Conservation (phyloP, 1,140 invertebrate genomes). For the Holcopasites calliopsidis region DNA sequence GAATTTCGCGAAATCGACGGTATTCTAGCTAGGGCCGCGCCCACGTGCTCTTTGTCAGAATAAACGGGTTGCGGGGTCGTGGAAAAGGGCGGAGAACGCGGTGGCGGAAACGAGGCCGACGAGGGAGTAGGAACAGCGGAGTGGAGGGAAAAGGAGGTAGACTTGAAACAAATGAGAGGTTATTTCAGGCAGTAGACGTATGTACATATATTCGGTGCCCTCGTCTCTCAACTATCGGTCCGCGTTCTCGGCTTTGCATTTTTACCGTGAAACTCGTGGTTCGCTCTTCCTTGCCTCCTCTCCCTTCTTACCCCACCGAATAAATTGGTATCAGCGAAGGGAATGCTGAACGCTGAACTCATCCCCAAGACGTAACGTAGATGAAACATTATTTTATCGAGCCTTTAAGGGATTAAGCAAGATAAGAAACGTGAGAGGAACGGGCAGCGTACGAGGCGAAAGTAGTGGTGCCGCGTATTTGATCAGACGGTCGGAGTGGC, state of each 20-base stretch:
- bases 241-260: slow-evolving; percentile 38
- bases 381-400: too few species aligned
- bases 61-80: slow-evolving; percentile 33
- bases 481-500: too few species aligned
- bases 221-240: slow-evolving; percentile 29
- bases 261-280: slow-evolving; percentile 7
- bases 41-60: slow-evolving; percentile 66
- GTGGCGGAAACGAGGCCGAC: slow-evolving; percentile 24
- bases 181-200: slow-evolving; percentile 49
- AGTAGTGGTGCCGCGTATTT: neutral
- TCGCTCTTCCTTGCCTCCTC: neutral
- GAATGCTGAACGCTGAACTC: neutral
- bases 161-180: slow-evolving; percentile 68
- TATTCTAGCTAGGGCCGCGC: slow-evolving; percentile 44
- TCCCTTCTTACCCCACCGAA: neutral
- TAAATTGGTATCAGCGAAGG: neutral
- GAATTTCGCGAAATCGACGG: slow-evolving; percentile 73
- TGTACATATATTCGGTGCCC: slow-evolving; percentile 14
- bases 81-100: slow-evolving; percentile 22
- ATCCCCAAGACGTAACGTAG: too few species aligned
- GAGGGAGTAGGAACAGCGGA: neutral
- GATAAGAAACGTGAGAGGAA: too few species aligned
- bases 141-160: slow-evolving; percentile 11
- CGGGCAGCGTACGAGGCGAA: neutral
- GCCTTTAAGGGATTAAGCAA: too few species aligned